Conservation (phyloP, 2,797 vertebrate species). For the Pangasius djambal region DNA sequence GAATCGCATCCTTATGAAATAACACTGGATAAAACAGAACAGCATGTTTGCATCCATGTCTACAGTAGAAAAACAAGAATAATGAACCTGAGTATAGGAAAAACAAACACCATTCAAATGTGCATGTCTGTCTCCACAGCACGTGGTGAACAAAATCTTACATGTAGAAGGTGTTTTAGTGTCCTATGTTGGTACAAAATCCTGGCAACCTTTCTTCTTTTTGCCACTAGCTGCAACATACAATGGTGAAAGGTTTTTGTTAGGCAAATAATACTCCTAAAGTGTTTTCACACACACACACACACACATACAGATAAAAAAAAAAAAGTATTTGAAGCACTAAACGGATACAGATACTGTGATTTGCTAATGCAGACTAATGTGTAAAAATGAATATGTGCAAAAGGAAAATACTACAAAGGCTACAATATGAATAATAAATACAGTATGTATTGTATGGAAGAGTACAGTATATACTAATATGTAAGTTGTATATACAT, state of each 20-base stretch:
- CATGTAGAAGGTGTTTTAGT: neutral
- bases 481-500: neutral
- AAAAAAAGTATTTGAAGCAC: too few species aligned
- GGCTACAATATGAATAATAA: too few species aligned
- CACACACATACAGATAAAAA: too few species aligned
- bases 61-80: neutral
- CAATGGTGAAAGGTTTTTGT: neutral
- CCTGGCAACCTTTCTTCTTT: neutral
- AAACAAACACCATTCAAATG: neutral
- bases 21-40: neutral
- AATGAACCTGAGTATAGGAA: neutral
- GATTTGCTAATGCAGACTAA: too few species aligned
- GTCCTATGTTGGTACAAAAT: neutral
- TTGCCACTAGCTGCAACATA: neutral
- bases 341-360: too few species aligned
- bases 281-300: neutral
- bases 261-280: neutral
- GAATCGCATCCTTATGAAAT: neutral
- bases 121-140: neutral
- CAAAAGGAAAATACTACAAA: too few species aligned
- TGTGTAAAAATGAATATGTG: too few species aligned
- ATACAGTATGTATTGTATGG: too few species aligned
- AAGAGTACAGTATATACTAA: neutral
- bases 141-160: neutral
- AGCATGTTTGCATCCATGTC: neutral